phyloP scores from a whole-genome alignment of 2,113 vertebrate genomes.

The Corythornis madagascariensis region DNA sequence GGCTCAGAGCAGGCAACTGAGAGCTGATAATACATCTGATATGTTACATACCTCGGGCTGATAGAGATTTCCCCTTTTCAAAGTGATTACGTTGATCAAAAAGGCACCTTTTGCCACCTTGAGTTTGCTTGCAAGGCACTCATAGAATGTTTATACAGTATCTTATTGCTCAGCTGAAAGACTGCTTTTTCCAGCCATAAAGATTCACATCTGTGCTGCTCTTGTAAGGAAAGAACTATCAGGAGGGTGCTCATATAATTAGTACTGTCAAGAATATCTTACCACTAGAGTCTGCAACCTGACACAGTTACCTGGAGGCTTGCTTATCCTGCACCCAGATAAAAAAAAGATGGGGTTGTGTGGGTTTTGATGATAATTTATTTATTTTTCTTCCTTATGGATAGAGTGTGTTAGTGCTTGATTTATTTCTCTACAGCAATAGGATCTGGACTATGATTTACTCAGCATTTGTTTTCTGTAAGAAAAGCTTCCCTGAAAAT shows the following conservation, averaged over 20 bases:
- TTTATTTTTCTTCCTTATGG: background rate
- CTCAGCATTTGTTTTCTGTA: background rate
- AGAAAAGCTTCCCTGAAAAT: background rate
- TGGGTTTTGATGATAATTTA: background rate
- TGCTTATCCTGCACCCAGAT: background rate
- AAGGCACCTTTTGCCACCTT: background rate
- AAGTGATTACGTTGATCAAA: background rate
- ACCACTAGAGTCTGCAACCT: background rate
- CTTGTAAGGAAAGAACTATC: background rate
- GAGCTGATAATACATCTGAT: conserved; percentile 16
- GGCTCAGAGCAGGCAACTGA: background rate
- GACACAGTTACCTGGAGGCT: background rate
- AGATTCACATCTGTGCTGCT: background rate
- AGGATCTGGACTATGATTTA: background rate
- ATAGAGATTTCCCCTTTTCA: background rate
- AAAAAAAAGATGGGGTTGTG: background rate
- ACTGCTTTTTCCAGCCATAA: background rate
- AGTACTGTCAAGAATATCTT: background rate
- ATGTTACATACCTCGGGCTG: accelerated
- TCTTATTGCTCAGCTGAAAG: background rate
- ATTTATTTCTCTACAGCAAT: background rate
- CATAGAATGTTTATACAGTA: background rate
- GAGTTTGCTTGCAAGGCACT: background rate
- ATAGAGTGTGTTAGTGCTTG: too few relatives aligned
- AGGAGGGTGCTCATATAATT: background rate